A percentile compares a stretch with the other conserved stretches of the same genome.
These are phyloP conservation scores for Clistopyga incitator DNA, from an alignment of 2,888 invertebrate genomes.

Conservation along the genomic window DNA sequence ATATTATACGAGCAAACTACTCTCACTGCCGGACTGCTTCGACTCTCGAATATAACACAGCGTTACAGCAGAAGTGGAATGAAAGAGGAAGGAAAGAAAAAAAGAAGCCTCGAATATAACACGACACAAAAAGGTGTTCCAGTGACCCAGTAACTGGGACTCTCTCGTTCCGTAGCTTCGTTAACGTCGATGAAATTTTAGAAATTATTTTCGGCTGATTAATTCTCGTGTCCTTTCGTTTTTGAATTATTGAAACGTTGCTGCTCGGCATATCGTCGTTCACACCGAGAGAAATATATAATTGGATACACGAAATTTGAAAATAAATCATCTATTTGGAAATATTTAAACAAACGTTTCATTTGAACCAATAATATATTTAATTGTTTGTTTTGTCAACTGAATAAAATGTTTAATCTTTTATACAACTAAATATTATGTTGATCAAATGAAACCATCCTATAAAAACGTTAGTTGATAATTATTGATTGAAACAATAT, in stretches of 20 bases:
- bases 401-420: too few species aligned
- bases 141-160: constrained; percentile 63
- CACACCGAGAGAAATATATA: too few species aligned
- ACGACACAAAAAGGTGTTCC: constrained; percentile 63
- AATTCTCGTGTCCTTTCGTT: constrained; percentile 10
- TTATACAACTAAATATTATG: too few species aligned
- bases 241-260: constrained; percentile 19
- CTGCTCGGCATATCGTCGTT: neutral
- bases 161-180: constrained; percentile 52
- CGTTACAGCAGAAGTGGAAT: constrained; percentile 18
- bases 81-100: constrained; percentile 41
- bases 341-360: too few species aligned
- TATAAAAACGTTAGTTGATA: too few species aligned
- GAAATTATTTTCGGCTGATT: constrained; percentile 41
- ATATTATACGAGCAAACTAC: neutral
- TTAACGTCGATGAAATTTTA: constrained; percentile 52
- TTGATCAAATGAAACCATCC: too few species aligned
- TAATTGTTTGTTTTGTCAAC: too few species aligned
- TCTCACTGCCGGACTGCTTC: neutral
- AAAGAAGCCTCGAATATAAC: constrained; percentile 51
- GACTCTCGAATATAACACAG: constrained; percentile 22
- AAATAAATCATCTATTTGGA: too few species aligned
- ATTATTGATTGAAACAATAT: too few species aligned
- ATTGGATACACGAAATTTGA: too few species aligned
- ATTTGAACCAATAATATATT: too few species aligned